A percentile compares a stretch with the other conserved stretches of the same genome.
Evolutionary conservation across 2,888 invertebrate genomes (phyloP).

Genomic region (Lycophotia porphyrea): DNA sequence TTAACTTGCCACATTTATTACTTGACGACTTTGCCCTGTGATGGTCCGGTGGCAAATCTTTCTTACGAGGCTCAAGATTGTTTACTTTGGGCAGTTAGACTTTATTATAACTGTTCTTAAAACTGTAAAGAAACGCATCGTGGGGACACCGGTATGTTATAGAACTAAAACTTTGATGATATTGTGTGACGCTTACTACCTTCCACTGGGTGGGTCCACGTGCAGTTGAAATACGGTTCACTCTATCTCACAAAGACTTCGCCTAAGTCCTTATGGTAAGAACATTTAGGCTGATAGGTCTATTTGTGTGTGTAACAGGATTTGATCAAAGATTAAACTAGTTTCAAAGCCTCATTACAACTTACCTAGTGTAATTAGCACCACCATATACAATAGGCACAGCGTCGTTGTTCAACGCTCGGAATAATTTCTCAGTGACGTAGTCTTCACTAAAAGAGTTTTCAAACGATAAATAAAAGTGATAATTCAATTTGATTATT

Average conservation of each 20-base stretch:
- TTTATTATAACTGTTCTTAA: background rate
- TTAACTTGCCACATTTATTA: background rate
- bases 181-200: background rate
- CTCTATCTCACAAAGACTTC: background rate
- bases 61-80: background rate
- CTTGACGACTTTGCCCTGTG: background rate
- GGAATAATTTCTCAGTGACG: conserved; percentile 74
- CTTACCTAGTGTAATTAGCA: conserved; percentile 81
- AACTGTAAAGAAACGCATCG: background rate
- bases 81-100: background rate
- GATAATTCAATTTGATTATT: conserved; percentile 69
- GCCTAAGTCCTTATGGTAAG: background rate
- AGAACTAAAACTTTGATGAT: background rate
- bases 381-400: conserved; percentile 93
- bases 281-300: too few relatives aligned
- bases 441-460: conserved; percentile 81
- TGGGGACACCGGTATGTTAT: background rate
- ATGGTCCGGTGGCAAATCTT: background rate
- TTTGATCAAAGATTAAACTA: background rate
- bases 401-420: conserved; percentile 82
- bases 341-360: background rate
- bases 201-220: background rate
- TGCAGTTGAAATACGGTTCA: background rate
- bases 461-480: conserved; percentile 82
- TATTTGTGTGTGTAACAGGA: background rate